A percentile compares a stretch with the other conserved stretches of the same genome.
phyloP scores from a whole-genome alignment of 2,888 invertebrate species.

The Trachelus troglodyta region DNA sequence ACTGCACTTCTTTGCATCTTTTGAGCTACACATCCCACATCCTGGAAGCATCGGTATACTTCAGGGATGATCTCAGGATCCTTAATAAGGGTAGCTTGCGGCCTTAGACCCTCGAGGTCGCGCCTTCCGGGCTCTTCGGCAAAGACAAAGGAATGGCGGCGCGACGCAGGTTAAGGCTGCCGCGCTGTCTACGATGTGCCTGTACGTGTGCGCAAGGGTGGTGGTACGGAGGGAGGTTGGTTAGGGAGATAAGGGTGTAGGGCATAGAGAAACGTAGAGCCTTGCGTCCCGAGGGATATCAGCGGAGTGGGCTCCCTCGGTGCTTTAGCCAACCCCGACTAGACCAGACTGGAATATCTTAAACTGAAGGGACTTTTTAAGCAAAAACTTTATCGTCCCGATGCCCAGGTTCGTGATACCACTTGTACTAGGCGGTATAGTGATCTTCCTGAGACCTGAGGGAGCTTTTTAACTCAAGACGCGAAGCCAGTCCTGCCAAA shows the following conservation, averaged over 20 bases:
- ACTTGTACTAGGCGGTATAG: neutral
- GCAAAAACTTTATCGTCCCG: slow-evolving; percentile 50
- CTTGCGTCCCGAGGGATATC: slow-evolving; percentile 60
- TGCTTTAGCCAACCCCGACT: slow-evolving; percentile 47
- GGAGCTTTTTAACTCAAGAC: neutral
- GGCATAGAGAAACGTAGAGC: slow-evolving; percentile 37
- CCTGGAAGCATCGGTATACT: neutral
- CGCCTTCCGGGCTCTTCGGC: neutral
- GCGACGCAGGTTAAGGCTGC: slow-evolving; percentile 24
- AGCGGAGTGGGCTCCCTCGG: slow-evolving; percentile 52
- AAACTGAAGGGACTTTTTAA: slow-evolving; percentile 52
- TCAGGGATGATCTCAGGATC: neutral
- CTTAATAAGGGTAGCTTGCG: neutral
- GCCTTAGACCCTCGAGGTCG: slow-evolving; percentile 1
- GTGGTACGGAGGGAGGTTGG: slow-evolving; percentile 21
- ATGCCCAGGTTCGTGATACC: neutral
- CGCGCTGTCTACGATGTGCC: slow-evolving; percentile 27
- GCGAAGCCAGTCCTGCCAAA: slow-evolving; percentile 26
- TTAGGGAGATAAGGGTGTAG: slow-evolving; percentile 51
- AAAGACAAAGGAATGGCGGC: neutral
- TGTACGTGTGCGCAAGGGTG: slow-evolving; percentile 7
- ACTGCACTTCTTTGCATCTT: neutral
- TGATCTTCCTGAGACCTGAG: neutral
- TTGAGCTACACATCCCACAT: neutral
- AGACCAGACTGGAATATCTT: slow-evolving; percentile 60